phyloP scores from a whole-genome alignment of 2,888 invertebrate genomes.

The Drosophila mettleri region DNA sequence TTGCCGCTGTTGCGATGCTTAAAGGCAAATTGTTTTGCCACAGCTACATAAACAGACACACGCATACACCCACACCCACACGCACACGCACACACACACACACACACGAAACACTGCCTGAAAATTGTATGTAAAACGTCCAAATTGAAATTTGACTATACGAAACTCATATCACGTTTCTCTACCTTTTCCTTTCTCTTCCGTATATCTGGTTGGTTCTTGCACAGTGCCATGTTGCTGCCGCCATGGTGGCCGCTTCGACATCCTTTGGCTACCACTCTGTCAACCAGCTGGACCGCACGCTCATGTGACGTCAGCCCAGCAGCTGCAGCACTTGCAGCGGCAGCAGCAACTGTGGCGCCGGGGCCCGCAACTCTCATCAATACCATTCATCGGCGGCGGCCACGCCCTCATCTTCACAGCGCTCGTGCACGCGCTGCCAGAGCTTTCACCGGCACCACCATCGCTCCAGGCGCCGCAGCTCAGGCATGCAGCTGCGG shows the following conservation, averaged over 20 bases:
- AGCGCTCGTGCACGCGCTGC: constrained; percentile 82
- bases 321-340: constrained; percentile 85
- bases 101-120: constrained; percentile 66
- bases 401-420: constrained; percentile 72
- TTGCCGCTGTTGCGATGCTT: constrained; percentile 58
- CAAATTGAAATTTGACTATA: constrained; percentile 43
- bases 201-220: not conserved
- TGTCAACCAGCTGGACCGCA: constrained; percentile 85
- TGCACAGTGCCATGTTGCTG: constrained; percentile 84
- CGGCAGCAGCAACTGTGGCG: constrained; percentile 84
- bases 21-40: constrained; percentile 59
- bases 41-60: constrained; percentile 29
- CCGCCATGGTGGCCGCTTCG: constrained; percentile 85
- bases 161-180: constrained; percentile 35
- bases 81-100: constrained; percentile 24
- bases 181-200: constrained; percentile 11
- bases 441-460: constrained; percentile 84
- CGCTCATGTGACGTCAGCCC: constrained; percentile 85
- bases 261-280: constrained; percentile 85
- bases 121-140: constrained; percentile 57
- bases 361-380: constrained; percentile 62
- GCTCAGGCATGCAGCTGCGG: constrained; percentile 74
- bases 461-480: constrained; percentile 82
- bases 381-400: constrained; percentile 69
- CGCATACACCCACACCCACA: constrained; percentile 19